Evolutionary conservation across 2,888 invertebrate species (phyloP), one percentile per base, ranked within the genome.

Genomic region (Cybosia mesomella): DNA sequence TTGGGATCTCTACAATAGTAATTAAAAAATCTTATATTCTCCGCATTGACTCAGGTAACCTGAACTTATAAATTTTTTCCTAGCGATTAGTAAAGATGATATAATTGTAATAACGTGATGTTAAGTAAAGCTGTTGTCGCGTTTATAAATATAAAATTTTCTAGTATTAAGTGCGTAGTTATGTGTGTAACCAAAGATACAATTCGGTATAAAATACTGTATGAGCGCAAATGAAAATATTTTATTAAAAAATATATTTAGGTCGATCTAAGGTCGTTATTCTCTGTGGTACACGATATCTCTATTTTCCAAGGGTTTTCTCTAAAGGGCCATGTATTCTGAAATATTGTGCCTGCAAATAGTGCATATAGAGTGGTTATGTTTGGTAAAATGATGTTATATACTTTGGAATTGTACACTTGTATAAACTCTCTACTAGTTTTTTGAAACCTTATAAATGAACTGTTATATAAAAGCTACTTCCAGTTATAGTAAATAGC

Each of bases 191-290:
- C 66, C 69, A 70, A 70, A 69, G 69, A 69, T 60, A 22, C 34
- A 58, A 58, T 34, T 67, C 28, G 39, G 34, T 57, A 34, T 62
- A 13, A 57, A 43, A 57, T 66, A 62, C 49, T 62, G 13, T 57
- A 66, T 57, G 43, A 61, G 43, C 55, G 32, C 55, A 58, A 57
- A 63, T 55, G 32, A 55, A 63, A 55, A 10, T 66, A 61, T 21
- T 24, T 49, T 60, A 10, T 53, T 24, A 28, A 55, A 60, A 55
- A 1, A 54, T 66, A 43, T 36, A 28, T 57, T 54, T 57, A 64
- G 28, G 54, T 60, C 36, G 49, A 49, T 21, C 55, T 21, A 59
- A 58, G 53, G 72, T 77, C 70, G 67, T 76, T 77, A 70, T 73
- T 60, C 1, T 62, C n/a, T 67, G 22, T 24, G 24, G n/a, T 60